Base-by-base conservation (phyloP, 2,888 invertebrate genomes). In the Carabus problematicus region DNA sequence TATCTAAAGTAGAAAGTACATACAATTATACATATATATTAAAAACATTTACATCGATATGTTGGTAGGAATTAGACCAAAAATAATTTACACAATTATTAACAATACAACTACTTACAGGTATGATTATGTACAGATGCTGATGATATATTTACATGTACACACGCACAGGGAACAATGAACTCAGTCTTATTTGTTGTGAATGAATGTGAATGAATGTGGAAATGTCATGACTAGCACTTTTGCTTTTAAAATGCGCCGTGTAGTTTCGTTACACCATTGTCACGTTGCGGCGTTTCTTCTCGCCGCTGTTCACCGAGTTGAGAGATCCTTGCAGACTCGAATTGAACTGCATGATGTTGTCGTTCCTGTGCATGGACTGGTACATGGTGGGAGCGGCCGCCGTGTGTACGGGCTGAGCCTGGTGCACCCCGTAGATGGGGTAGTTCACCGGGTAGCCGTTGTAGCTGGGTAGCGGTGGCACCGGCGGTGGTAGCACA, bases 241-340 rank as follows among this genome's bases (percentile, higher is more conserved):
- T 18, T 16, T 18, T 19, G 12, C 8, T 52, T 12, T 52, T 52
- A 52, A 52, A n/a, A n/a, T n/a, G n/a, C n/a, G n/a, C n/a, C n/a
- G n/a, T n/a, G n/a, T n/a, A n/a, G n/a, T 83, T 82, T 87, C 71
- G n/a, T n/a, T n/a, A n/a, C n/a, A 87, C 87, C 86, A 87, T 87
- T 49, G 87, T 87, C 41, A 87, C 85, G 76, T 87, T 87, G 56
- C 87, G 77, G 73, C 85, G 81, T 75, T 85, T 86, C 75, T 85
- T 84, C 71, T 84, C 84, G 11, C 83, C 84, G 72, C 84, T 84
- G 74, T 85, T 85, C 42, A 87, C 86, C 1, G 86, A 86, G 72
- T 82, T 85, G 76, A 86, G 78, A 1, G 86, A 86, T 8, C 86
- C 86, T 74, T 86, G 85, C 55, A 85, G 77, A 75, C 84, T 85